These are phyloP conservation scores for Tetraneura akinire DNA, from an alignment of 1,140 invertebrate species.

Conservation along the genomic window DNA sequence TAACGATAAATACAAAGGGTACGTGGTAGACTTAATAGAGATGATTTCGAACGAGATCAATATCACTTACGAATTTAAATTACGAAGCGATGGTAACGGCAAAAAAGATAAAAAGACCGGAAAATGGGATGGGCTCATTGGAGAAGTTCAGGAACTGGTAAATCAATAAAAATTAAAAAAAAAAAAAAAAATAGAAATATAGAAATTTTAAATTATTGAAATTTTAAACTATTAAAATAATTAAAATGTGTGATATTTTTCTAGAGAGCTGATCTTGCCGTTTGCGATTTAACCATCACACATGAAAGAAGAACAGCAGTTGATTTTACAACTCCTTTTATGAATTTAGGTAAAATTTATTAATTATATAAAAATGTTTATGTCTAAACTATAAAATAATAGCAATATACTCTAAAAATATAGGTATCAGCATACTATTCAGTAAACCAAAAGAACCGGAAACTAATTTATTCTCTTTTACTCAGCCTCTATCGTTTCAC, in stretches of 20 bases:
- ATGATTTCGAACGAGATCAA: slow-evolving; percentile 72
- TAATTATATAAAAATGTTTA: too few relatives aligned
- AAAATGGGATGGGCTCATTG: slow-evolving; percentile 87
- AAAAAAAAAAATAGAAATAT: too few relatives aligned
- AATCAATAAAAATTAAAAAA: neutral
- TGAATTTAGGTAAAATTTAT: slow-evolving; percentile 68
- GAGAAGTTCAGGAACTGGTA: slow-evolving; percentile 77
- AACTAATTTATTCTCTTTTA: slow-evolving; percentile 80
- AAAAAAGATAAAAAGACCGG: slow-evolving; percentile 69
- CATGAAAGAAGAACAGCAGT: slow-evolving; percentile 79
- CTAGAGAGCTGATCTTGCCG: slow-evolving; percentile 88
- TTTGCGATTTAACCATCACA: slow-evolving; percentile 91
- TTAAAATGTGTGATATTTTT: slow-evolving; percentile 57
- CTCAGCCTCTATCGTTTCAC: slow-evolving; percentile 82
- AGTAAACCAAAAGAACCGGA: slow-evolving; percentile 71
- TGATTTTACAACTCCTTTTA: slow-evolving; percentile 89
- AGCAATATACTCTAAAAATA: slow-evolving; percentile 21
- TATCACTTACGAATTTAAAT: slow-evolving; percentile 75
- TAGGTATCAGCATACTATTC: slow-evolving; percentile 78
- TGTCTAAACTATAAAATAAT: neutral
- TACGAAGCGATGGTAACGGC: slow-evolving; percentile 75
- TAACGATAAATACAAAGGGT: slow-evolving; percentile 62
- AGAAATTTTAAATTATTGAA: too few relatives aligned
- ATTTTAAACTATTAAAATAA: neutral
- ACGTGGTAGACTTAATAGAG: slow-evolving; percentile 78